Base-by-base conservation (phyloP, 2,888 invertebrate genomes). In the Timandra comae region DNA sequence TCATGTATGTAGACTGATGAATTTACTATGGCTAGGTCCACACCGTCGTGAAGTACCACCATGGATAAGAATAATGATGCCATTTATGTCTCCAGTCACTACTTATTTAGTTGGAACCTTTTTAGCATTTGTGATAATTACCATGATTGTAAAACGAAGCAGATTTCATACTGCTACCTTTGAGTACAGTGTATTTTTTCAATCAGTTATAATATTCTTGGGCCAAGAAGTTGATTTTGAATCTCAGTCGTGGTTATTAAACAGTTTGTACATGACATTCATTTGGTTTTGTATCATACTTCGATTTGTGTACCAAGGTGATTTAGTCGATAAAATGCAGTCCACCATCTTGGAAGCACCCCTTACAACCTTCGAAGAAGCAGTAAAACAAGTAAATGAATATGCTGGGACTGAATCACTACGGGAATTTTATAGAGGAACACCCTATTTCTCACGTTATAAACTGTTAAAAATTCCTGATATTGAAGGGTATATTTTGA, bases 201-300 rank as follows among this genome's bases (percentile, higher is more conserved):
- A 54, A 31, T 48, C 65, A 3, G 59, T 65, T 7, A 52, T 53
- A 7, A 46, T 75, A 37, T 67, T 75, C 36, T 41, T 78, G 7
- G 75, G 76, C 0, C 70, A 73, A 41, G 46, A 43, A 27, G 49
- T 56, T 0, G 56, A 51, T 7, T 64, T 68, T 27, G 41, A 53
- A 30, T 62, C 68, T 0, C 55, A 56, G 21, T 61, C 59, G 10
- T 52, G 50, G 36, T 29, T 67, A 0, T 36, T 58, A 2, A 77
- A 75, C 34, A 47, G 27, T 30, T 43, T 71, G 3, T 69, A 64
- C 33, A 34, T 62, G 1, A 30, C 68, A 8, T 78, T 77, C 77
- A 53, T 78, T 43, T 76, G 75, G 74, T 74, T 62, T 43, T 68
- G 68, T 33, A 51, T 73, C 9, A 41, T 78, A 10, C 46, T 73